Base-by-base conservation (phyloP, 1,140 invertebrate species). In the Tetragnatha versicolor region DNA sequence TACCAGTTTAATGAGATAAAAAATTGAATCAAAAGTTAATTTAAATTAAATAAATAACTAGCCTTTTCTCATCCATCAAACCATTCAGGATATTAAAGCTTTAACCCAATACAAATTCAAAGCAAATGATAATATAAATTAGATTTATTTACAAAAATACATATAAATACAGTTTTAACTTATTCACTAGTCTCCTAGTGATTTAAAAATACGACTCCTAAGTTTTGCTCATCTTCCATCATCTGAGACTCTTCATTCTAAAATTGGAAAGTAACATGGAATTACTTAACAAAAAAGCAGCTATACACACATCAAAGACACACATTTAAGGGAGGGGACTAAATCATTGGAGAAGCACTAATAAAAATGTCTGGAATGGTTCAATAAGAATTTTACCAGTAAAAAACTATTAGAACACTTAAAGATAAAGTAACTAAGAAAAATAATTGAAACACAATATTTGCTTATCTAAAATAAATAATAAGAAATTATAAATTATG, bases 201-300 rank as follows among this genome's bases (percentile, higher is more conserved):
- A 9, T 45, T 65, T 27, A 75, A 51, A 70, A 70, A 70, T 25
- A 27, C 45, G 3, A 75, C 53, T 1, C 72, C 72, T 17, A 61
- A 33, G 27, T 60, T 75, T 25, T 49, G 25, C 35, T 75, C 72
- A 61, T 35, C 58, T 63, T 75, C 72, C 58, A 75, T 47, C 53
- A 61, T 75, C 25, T 63, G 53, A 49, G 51, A 49, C 51, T 75
- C 69, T 53, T 73, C 37, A 61, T 60, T 73, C 68, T 70, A 33
- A 68, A 68, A 68, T 27, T 49, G 1, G 5, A 20, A 33, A n/a
- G n/a, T n/a, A n/a, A n/a, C n/a, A n/a, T n/a, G n/a, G n/a, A n/a
- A n/a, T n/a, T n/a, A 17, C 17, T 42, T 42, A 9, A 6, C 17
- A 9, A 9, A 9, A 9, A 42, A 17, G 17, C 6, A 9, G 39